These are phyloP conservation scores for Tenodera sinensis DNA, from an alignment of 2,888 invertebrate species.

Conservation along the genomic window DNA sequence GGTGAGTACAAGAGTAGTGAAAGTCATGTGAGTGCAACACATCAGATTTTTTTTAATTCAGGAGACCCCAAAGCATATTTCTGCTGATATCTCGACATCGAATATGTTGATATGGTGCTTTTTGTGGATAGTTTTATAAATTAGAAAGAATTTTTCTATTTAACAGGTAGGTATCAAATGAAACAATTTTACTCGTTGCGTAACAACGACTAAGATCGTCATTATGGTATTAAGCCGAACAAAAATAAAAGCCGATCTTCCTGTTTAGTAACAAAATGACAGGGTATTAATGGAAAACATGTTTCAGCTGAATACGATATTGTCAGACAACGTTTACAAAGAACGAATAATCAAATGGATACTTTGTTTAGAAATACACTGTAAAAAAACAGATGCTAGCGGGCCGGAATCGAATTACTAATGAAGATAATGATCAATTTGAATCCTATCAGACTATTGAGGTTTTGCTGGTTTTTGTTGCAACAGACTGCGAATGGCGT, in stretches of 20 bases:
- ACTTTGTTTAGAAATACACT: background rate
- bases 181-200: background rate
- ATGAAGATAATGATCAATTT: background rate
- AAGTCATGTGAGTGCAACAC: no score
- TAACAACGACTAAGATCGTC: background rate
- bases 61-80: no score
- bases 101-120: no score
- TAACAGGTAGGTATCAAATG: background rate
- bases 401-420: background rate
- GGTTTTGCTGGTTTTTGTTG: background rate
- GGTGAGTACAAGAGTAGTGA: no score
- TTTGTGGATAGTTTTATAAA: no score
- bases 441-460: background rate
- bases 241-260: background rate
- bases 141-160: background rate
- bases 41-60: no score
- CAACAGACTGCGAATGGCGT: background rate
- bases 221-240: background rate
- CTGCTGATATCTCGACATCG: no score
- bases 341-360: background rate
- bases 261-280: background rate
- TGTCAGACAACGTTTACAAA: background rate
- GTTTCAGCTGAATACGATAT: background rate
- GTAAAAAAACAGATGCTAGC: background rate
- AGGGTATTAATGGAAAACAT: background rate